Base-by-base conservation (phyloP, 1,140 invertebrate species). In the Trachymyrmex septentrionalis region DNA sequence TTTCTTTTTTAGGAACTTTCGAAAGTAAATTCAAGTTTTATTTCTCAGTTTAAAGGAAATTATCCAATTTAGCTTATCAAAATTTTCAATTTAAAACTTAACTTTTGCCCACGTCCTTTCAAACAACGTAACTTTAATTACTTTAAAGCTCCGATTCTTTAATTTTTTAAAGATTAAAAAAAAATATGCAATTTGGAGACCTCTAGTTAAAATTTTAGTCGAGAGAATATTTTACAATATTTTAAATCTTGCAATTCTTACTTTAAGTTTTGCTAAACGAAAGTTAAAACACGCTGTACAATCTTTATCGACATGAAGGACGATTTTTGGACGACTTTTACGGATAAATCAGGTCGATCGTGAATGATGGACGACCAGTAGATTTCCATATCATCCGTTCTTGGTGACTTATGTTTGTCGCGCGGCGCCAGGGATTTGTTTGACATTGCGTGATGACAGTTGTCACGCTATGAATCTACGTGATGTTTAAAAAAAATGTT, bases 331-430 rank as follows among this genome's bases (percentile, higher is more conserved):
- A 48, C 53, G 67, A 61, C 44, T 75, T 69, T 75, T 48, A 24
- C 55, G 69, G 34, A 75, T 75, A 75, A 84, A 84, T 84, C 80
- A 63, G 38, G n/a, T 61, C 69, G 55, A 84, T 61, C n/a, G 55
- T 19, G 55, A 27, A 84, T 84, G 69, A 84, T 84, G 69, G 69
- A 84, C 69, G 80, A 84, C 38, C 80, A 19, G n/a, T 75, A 50
- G 69, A 84, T 59, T 73, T 84, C 69, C 69, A 75, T 84, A 44
- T 84, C 69, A 63, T 84, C 80, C 69, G n/a, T 63, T 75, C 69
- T 50, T 24, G 24, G 80, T 84, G 80, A 84, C 80, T 84, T 75
- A 84, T 84, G 69, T 75, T 75, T 84, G 69, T 84, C 57, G 38
- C 71, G 44, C 57, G 80, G 80, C 57, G 38, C 27, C 57, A 63